Conservation (phyloP, 2,888 invertebrate genomes). For the Dorcus hopei region DNA sequence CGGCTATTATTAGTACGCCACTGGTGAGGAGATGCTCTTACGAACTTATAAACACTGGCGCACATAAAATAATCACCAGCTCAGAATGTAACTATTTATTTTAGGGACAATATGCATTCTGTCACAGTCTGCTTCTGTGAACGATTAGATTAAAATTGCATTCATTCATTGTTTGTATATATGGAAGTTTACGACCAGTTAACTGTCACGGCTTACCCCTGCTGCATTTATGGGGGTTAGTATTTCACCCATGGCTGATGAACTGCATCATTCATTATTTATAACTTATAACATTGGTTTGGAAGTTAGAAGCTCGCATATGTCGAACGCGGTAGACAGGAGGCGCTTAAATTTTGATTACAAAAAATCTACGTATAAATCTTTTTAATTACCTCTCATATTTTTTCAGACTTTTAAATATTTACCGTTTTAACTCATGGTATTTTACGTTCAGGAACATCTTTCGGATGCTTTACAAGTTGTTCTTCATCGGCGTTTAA, state of each 20-base stretch:
- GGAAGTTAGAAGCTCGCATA: not conserved
- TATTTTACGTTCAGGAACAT: too few species aligned
- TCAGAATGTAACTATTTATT: conserved; percentile 27
- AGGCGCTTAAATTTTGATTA: not conserved
- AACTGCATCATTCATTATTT: not conserved
- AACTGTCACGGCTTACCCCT: conserved; percentile 33
- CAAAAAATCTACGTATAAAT: not conserved
- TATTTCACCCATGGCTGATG: not conserved
- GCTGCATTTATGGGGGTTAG: conserved; percentile 9
- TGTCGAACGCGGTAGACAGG: too few species aligned
- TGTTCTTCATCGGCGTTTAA: too few species aligned
- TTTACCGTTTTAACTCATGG: not conserved
- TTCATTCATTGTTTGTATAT: conserved; percentile 24
- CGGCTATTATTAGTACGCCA: conserved; percentile 18
- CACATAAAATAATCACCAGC: conserved; percentile 29
- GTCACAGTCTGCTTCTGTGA: conserved; percentile 23
- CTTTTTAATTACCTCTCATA: not conserved
- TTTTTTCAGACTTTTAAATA: not conserved
- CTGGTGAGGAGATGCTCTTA: conserved; percentile 22
- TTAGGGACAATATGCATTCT: conserved; percentile 25
- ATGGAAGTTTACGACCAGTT: conserved; percentile 34
- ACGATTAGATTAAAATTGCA: conserved; percentile 28
- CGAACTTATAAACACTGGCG: conserved; percentile 28
- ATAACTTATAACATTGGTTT: not conserved
- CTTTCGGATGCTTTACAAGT: too few species aligned